Percentiles rank a stretch among this genome's conserved stretches.
Evolutionary conservation across 2,888 invertebrate genomes (phyloP).

Genomic region (Lepidocyrtinus sp.): DNA sequence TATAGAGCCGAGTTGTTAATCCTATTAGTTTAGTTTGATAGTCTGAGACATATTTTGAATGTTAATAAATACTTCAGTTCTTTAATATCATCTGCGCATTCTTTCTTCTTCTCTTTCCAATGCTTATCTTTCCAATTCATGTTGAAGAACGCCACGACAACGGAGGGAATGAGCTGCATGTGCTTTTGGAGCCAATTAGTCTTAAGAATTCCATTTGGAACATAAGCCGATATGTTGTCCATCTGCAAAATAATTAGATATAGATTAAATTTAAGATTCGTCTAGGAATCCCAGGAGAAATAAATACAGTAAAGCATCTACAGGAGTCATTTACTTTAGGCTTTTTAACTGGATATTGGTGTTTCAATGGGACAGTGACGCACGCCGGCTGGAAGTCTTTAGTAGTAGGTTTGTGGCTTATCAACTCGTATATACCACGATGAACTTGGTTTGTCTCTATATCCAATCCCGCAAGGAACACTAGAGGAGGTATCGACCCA

Average conservation of each 20-base stretch:
- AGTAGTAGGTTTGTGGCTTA: slow-evolving; percentile 84
- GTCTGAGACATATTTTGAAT: not conserved
- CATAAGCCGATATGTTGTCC: slow-evolving; percentile 84
- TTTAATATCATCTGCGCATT: slow-evolving; percentile 92
- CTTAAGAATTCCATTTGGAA: slow-evolving; percentile 94
- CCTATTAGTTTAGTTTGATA: not conserved
- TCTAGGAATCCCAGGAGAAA: not conserved
- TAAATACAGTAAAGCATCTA: not conserved
- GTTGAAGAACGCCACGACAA: slow-evolving; percentile 95
- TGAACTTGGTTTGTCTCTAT: slow-evolving; percentile 87
- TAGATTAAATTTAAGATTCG: not conserved
- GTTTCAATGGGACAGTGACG: slow-evolving; percentile 84
- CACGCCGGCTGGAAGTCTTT: slow-evolving; percentile 88
- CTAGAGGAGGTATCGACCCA: slow-evolving; percentile 86
- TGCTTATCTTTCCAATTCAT: slow-evolving; percentile 96
- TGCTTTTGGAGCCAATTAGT: slow-evolving; percentile 97
- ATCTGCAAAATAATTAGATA: slow-evolving; percentile 36
- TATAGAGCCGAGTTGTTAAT: slow-evolving; percentile 13
- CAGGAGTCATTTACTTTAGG: slow-evolving; percentile 75
- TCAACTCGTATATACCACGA: slow-evolving; percentile 94
- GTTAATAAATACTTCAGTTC: slow-evolving; percentile 73
- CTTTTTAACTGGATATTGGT: slow-evolving; percentile 90
- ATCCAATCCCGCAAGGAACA: slow-evolving; percentile 92
- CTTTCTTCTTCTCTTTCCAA: slow-evolving; percentile 96
- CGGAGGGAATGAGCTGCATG: slow-evolving; percentile 89